A percentile compares a stretch with the other conserved stretches of the same genome.
Evolutionary conservation across 2,888 invertebrate species (phyloP).

Genomic region (Diploptera punctata): DNA sequence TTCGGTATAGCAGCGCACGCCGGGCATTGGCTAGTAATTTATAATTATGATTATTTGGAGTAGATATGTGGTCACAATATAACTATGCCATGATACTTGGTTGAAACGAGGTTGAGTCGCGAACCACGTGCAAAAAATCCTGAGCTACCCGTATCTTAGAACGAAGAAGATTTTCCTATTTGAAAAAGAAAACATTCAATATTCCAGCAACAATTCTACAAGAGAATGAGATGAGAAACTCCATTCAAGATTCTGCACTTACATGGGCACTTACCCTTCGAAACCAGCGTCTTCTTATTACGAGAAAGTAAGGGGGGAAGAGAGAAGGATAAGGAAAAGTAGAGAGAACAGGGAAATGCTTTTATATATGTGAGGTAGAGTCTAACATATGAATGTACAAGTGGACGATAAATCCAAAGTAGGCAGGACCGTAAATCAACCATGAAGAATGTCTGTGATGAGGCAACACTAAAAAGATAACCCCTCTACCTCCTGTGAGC

Average conservation of each 20-base stretch:
- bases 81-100: background rate
- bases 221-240: too few relatives aligned
- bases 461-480: too few relatives aligned
- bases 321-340: background rate
- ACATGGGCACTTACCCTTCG: background rate
- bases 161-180: too few relatives aligned
- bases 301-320: background rate
- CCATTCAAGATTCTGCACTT: too few relatives aligned
- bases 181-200: too few relatives aligned
- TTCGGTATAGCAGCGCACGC: too few relatives aligned
- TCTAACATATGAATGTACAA: constrained; percentile 35
- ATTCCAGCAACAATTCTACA: too few relatives aligned
- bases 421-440: constrained; percentile 34
- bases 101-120: too few relatives aligned
- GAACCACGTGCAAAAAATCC: too few relatives aligned
- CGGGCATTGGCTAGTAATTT: too few relatives aligned
- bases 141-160: too few relatives aligned
- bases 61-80: background rate
- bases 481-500: background rate
- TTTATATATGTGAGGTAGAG: constrained; percentile 8
- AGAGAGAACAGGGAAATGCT: constrained; percentile 11
- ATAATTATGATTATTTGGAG: too few relatives aligned
- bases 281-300: background rate
- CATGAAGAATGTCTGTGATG: constrained; percentile 34
- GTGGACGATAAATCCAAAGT: constrained; percentile 34